These are phyloP conservation scores for Papilio aristodemus DNA, from an alignment of 1,140 invertebrate genomes.

Conservation along the genomic window DNA sequence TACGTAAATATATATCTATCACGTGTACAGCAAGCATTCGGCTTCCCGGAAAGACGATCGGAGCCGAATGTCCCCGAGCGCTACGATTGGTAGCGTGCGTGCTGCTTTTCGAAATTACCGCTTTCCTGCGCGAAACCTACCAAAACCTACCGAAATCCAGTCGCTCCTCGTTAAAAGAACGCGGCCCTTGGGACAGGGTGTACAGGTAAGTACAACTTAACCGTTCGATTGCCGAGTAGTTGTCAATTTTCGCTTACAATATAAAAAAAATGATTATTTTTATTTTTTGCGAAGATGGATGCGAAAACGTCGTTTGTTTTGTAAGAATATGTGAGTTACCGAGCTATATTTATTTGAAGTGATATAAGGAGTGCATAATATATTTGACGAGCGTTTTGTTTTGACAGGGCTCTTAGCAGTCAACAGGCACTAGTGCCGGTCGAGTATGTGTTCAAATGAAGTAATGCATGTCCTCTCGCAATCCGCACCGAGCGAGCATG, in stretches of 20 bases:
- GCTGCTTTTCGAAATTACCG: slow-evolving; percentile 96
- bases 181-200: slow-evolving; percentile 89
- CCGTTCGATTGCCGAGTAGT: slow-evolving; percentile 65
- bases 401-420: slow-evolving; percentile 80
- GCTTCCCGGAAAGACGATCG: slow-evolving; percentile 86
- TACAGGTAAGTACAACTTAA: slow-evolving; percentile 80
- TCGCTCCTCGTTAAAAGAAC: slow-evolving; percentile 85
- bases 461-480: slow-evolving; percentile 75
- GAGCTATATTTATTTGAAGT: slow-evolving; percentile 71
- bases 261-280: slow-evolving; percentile 72
- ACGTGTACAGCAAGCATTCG: slow-evolving; percentile 88
- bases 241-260: slow-evolving; percentile 53
- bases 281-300: slow-evolving; percentile 79
- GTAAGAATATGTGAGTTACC: slow-evolving; percentile 79
- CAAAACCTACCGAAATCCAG: slow-evolving; percentile 88
- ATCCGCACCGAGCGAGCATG: slow-evolving; percentile 73
- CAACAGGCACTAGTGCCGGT: slow-evolving; percentile 80
- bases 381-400: slow-evolving; percentile 75
- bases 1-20: background rate
- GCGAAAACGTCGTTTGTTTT: slow-evolving; percentile 78
- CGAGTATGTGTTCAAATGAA: slow-evolving; percentile 76
- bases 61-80: slow-evolving; percentile 91
- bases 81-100: slow-evolving; percentile 95
- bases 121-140: slow-evolving; percentile 98
- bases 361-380: slow-evolving; percentile 64